Evolutionary conservation across 2,888 invertebrate species (phyloP).

Genomic region (Campopleginae sp.): DNA sequence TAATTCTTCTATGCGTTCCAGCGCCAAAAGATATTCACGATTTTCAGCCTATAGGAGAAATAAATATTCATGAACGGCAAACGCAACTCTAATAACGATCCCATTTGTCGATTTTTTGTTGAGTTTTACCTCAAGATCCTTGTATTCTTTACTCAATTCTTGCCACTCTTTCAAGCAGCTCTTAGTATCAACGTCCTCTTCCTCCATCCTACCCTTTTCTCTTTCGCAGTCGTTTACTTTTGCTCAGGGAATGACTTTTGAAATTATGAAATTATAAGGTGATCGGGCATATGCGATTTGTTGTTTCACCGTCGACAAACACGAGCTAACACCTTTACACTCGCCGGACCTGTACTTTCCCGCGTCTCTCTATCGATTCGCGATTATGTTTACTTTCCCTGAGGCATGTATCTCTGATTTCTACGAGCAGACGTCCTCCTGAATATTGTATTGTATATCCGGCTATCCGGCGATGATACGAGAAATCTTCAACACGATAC

Average conservation of each 20-base stretch:
- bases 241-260: neutral
- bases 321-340: neutral
- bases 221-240: neutral
- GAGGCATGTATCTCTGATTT: neutral
- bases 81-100: neutral
- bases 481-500: neutral
- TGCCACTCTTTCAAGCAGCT: slow-evolving; percentile 90
- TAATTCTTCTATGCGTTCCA: slow-evolving; percentile 93
- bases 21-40: slow-evolving; percentile 92
- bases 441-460: neutral
- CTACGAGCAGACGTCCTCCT: neutral
- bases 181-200: slow-evolving; percentile 86
- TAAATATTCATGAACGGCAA: neutral
- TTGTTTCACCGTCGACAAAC: neutral
- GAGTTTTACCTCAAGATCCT: slow-evolving; percentile 90
- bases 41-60: slow-evolving; percentile 88
- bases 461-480: neutral
- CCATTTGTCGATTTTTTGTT: neutral
- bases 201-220: slow-evolving; percentile 41
- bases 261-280: neutral
- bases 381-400: neutral
- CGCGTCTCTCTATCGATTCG: neutral
- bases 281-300: neutral
- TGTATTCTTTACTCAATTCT: slow-evolving; percentile 91
- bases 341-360: neutral